Conservation (phyloP, 2,797 vertebrate species). For the Lepus townsendii region DNA sequence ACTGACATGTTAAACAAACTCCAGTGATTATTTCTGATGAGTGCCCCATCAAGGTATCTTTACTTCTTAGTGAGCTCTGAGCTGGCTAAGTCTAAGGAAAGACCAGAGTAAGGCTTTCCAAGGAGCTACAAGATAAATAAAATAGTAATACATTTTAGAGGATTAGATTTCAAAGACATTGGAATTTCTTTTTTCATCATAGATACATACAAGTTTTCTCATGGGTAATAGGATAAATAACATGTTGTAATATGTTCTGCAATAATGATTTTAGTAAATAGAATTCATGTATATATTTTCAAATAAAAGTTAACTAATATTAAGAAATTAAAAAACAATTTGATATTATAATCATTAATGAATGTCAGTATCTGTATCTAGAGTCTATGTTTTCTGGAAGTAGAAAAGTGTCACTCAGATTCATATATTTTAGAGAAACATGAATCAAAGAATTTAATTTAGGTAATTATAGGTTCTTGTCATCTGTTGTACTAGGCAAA, state of each 20-base stretch:
- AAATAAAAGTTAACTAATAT: not conserved
- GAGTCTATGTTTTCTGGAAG: not conserved
- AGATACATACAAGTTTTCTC: not conserved
- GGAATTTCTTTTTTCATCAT: not conserved
- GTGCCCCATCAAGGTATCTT: not conserved
- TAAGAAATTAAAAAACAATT: not conserved
- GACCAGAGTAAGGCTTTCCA: not conserved
- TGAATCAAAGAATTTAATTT: constrained; percentile 1
- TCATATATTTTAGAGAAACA: not conserved
- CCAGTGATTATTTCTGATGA: not conserved
- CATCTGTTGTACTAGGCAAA: not conserved
- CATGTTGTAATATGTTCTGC: not conserved
- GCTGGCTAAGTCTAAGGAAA: not conserved
- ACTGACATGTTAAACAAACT: not conserved
- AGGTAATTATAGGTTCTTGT: not conserved
- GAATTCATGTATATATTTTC: not conserved
- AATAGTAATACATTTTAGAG: not conserved
- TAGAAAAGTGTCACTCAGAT: not conserved
- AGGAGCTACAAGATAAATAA: not conserved
- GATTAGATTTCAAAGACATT: not conserved
- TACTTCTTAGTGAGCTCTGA: not conserved
- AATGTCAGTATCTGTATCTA: not conserved
- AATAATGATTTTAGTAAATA: not conserved
- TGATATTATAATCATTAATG: not conserved
- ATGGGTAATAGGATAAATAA: not conserved